Percentiles rank a stretch among this genome's conserved stretches.
Evolutionary conservation across 1,140 invertebrate species (phyloP).

Genomic region (Hylaeus anthracinus): DNA sequence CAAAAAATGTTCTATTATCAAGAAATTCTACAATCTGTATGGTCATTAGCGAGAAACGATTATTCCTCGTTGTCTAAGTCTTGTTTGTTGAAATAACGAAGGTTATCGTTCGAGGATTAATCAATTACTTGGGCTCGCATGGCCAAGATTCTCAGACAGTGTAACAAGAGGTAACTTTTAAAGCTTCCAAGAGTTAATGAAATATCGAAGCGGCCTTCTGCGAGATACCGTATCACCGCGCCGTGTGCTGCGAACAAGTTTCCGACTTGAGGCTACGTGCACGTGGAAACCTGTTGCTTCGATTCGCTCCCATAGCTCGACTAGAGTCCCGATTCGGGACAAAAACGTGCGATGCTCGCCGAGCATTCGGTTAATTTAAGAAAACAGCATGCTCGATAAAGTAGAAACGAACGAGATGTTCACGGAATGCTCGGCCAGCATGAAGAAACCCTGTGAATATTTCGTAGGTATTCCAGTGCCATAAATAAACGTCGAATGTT

Average conservation of each 20-base stretch:
- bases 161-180: slow-evolving; percentile 5
- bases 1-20: no score
- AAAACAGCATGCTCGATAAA: slow-evolving; percentile 24
- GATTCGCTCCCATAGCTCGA: background rate
- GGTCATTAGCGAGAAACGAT: background rate
- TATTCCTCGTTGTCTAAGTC: background rate
- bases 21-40: no score
- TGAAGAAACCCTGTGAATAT: background rate
- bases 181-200: background rate
- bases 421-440: background rate
- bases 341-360: slow-evolving; percentile 13
- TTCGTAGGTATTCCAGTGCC: no score
- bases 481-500: no score
- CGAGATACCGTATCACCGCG: slow-evolving; percentile 14
- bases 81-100: slow-evolving; percentile 10
- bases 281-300: background rate
- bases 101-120: background rate
- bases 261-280: background rate
- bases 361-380: slow-evolving; percentile 32
- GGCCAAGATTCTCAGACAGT: background rate
- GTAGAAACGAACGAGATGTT: background rate
- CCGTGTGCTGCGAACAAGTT: slow-evolving; percentile 3
- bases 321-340: slow-evolving; percentile 3
- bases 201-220: background rate
- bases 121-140: background rate